Evolutionary conservation across 1,140 invertebrate species (phyloP).

Genomic region (Caenorhabditis tropicalis): DNA sequence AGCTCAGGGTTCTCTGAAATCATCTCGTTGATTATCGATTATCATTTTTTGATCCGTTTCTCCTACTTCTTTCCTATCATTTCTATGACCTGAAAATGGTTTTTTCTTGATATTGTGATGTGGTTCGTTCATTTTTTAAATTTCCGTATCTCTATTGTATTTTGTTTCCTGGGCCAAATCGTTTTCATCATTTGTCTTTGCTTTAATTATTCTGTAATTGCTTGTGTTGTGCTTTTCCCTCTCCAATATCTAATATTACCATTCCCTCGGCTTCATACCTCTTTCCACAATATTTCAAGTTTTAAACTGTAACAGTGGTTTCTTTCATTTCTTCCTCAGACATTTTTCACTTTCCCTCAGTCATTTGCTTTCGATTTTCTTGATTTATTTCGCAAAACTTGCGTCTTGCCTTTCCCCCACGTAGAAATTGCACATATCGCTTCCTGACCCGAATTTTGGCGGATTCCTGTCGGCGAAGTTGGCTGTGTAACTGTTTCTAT

Average conservation of each 20-base stretch:
- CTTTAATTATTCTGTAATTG: background rate
- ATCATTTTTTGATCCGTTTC: background rate
- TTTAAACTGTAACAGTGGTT: too few relatives aligned
- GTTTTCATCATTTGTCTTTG: too few relatives aligned
- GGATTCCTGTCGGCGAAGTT: background rate
- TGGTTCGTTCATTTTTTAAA: too few relatives aligned
- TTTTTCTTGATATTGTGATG: too few relatives aligned
- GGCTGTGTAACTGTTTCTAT: background rate
- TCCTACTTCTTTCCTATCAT: background rate
- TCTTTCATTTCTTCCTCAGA: too few relatives aligned
- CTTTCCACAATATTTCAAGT: too few relatives aligned
- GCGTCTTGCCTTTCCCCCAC: background rate
- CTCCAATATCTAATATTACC: too few relatives aligned
- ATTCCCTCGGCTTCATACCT: too few relatives aligned
- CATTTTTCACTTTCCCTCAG: background rate
- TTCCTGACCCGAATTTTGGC: conserved; percentile 12
- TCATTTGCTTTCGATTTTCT: background rate
- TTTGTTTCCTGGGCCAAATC: too few relatives aligned
- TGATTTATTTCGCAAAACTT: background rate
- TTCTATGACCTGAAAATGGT: too few relatives aligned
- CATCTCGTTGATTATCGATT: background rate
- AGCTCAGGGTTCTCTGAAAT: background rate
- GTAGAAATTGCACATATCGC: background rate
- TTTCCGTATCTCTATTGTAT: too few relatives aligned
- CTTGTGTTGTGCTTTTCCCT: background rate